phyloP scores from a whole-genome alignment of 2,113 vertebrate genomes.

The Danionella cerebrum region DNA sequence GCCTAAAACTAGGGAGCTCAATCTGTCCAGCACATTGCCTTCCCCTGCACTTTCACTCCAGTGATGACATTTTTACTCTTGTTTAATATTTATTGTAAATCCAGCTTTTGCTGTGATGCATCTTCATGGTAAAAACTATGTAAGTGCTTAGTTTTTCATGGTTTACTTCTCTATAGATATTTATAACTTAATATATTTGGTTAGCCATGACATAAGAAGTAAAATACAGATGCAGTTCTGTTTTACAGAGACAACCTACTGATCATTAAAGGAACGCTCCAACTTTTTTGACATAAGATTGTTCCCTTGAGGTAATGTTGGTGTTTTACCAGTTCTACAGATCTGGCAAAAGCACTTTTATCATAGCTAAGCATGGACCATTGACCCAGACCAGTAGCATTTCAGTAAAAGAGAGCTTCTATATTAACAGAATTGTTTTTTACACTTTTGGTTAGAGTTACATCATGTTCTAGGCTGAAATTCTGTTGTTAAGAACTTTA shows the following conservation, averaged over 20 bases:
- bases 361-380: too few species aligned
- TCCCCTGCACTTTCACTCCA: conserved; percentile 50
- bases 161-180: conserved; percentile 49
- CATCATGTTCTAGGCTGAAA: too few species aligned
- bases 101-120: conserved; percentile 27
- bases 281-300: too few species aligned
- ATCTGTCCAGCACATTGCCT: conserved; percentile 4
- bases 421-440: too few species aligned
- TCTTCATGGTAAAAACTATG: conserved; percentile 36
- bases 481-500: too few species aligned
- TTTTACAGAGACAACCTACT: conserved; percentile 31
- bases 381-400: too few species aligned
- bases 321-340: too few species aligned
- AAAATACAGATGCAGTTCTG: conserved; percentile 25
- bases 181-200: conserved; percentile 62
- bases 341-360: too few species aligned
- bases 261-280: too few species aligned
- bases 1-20: conserved; percentile 15
- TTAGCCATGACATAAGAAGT: conserved; percentile 34
- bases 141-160: conserved; percentile 33
- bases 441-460: too few species aligned
- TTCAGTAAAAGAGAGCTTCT: too few species aligned
- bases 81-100: conserved; percentile 46
- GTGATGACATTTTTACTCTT: conserved; percentile 13
- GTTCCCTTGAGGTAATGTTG: too few species aligned